Conservation (phyloP, 2,888 invertebrate species). For the Troides aeacus region DNA sequence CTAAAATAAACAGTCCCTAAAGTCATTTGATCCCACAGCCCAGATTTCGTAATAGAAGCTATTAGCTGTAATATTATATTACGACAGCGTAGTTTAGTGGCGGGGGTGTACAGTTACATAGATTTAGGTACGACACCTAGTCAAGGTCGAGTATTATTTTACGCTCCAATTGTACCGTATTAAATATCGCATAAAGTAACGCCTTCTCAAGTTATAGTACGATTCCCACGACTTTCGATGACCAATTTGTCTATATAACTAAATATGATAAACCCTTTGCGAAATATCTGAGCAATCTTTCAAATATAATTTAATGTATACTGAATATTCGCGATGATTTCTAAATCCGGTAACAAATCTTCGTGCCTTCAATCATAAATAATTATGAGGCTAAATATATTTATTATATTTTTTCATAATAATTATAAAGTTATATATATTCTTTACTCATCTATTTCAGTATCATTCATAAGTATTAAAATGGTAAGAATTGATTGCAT, state of each 20-base stretch:
- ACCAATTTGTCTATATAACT: too few relatives aligned
- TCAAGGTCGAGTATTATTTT: not conserved
- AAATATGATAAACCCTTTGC: too few relatives aligned
- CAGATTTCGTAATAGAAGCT: not conserved
- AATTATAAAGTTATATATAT: too few relatives aligned
- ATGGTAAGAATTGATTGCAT: not conserved
- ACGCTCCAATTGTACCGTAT: not conserved
- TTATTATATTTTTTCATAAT: too few relatives aligned
- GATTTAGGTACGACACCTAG: not conserved
- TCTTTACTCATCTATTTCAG: too few relatives aligned
- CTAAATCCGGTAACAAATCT: too few relatives aligned
- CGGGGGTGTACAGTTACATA: not conserved
- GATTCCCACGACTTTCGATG: not conserved
- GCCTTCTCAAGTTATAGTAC: not conserved
- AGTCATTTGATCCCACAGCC: not conserved
- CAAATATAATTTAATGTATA: too few relatives aligned
- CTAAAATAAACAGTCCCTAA: not conserved
- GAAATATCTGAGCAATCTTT: too few relatives aligned
- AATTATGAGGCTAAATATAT: too few relatives aligned
- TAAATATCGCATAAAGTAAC: conserved; percentile 1
- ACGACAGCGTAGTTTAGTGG: not conserved
- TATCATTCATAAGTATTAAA: too few relatives aligned
- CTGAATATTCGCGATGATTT: too few relatives aligned
- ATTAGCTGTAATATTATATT: not conserved
- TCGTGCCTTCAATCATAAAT: too few relatives aligned